Percentiles rank a stretch among this genome's conserved stretches.
Conservation (phyloP, 2,888 invertebrate species). For the Trachelus stipa region DNA sequence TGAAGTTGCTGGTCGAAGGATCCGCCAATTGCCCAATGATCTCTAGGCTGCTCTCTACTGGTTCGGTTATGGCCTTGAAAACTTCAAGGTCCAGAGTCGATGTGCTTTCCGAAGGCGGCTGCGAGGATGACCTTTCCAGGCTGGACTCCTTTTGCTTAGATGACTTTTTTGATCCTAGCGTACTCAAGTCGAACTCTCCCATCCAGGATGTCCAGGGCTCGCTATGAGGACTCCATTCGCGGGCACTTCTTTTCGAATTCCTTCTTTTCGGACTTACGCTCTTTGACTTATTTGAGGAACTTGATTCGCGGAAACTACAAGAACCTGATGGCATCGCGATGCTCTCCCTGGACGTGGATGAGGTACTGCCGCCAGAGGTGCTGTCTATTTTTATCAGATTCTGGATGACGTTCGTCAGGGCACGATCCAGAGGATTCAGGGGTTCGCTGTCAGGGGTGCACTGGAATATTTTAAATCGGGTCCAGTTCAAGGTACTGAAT, state of each 20-base stretch:
- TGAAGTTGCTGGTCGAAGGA: background rate
- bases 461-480: constrained; percentile 10
- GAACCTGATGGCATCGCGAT: constrained; percentile 11
- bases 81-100: background rate
- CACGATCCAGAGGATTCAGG: constrained; percentile 56
- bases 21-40: background rate
- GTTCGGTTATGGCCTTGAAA: background rate
- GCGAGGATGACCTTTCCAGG: background rate
- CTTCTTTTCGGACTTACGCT: constrained; percentile 15
- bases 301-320: constrained; percentile 26
- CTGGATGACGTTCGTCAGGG: constrained; percentile 58
- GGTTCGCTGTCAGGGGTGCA: constrained; percentile 29
- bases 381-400: constrained; percentile 54
- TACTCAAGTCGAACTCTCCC: background rate
- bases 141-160: background rate
- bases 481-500: background rate
- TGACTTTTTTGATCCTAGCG: background rate
- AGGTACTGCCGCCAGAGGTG: constrained; percentile 24
- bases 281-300: constrained; percentile 4
- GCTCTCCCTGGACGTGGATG: constrained; percentile 24
- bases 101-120: background rate
- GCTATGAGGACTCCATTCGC: constrained; percentile 21
- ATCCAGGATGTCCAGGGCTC: constrained; percentile 23
- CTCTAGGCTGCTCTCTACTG: background rate
- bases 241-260: constrained; percentile 5